phyloP scores from a whole-genome alignment of 2,113 vertebrate genomes.

The Reinhardtius hippoglossoides region DNA sequence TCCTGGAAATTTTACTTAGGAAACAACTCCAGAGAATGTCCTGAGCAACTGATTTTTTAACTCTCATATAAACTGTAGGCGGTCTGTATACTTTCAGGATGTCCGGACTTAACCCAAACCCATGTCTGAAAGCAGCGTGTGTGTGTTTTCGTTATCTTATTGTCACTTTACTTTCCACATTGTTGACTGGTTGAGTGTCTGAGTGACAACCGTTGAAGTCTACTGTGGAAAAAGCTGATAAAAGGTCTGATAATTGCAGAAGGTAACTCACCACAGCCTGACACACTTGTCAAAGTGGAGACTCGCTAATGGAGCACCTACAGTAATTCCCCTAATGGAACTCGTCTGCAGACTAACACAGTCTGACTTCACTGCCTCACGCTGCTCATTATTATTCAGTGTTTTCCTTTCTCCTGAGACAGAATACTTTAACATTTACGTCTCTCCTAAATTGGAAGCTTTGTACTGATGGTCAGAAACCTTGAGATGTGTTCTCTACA shows the following conservation, averaged over 20 bases:
- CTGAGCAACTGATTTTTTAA: too few relatives aligned
- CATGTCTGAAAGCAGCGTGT: not conserved
- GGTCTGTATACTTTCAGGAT: too few relatives aligned
- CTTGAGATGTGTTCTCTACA: not conserved
- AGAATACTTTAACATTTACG: not conserved
- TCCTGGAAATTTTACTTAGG: too few relatives aligned
- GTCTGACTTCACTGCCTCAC: not conserved
- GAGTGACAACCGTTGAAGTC: not conserved
- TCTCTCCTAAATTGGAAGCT: not conserved
- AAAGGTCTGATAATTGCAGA: slow-evolving; percentile 16
- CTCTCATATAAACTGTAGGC: too few relatives aligned
- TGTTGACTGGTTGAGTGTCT: not conserved
- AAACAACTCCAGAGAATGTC: too few relatives aligned
- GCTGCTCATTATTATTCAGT: not conserved
- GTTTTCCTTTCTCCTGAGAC: slow-evolving; percentile 6
- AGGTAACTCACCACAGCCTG: slow-evolving; percentile 21
- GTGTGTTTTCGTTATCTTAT: not conserved
- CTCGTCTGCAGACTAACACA: slow-evolving; percentile 20
- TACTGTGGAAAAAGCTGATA: not conserved
- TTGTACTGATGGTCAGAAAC: not conserved
- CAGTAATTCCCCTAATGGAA: slow-evolving; percentile 24
- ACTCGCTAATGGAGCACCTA: slow-evolving; percentile 34
- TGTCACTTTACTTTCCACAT: not conserved
- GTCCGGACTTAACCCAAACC: too few relatives aligned
- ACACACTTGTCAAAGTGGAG: slow-evolving; percentile 15